A percentile compares a stretch with the other conserved stretches of the same genome.
These are phyloP conservation scores for Temnothorax nylanderi DNA, from an alignment of 1,140 invertebrate species.

Conservation along the genomic window DNA sequence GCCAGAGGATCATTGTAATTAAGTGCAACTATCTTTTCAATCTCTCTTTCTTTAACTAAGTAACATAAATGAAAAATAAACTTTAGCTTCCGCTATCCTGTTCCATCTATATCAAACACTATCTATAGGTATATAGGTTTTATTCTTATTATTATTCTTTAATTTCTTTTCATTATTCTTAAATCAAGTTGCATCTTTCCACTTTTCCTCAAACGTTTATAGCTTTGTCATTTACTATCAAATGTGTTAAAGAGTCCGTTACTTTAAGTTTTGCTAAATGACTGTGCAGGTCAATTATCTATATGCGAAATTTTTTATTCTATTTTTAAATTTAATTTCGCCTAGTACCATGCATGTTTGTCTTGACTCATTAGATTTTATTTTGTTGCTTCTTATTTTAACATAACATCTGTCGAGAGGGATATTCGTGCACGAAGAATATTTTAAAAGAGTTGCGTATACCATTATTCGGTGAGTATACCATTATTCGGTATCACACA, in stretches of 20 bases:
- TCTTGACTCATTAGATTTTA: background rate
- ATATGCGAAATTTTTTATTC: no score
- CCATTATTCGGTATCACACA: constrained; percentile 13
- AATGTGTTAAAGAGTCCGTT: background rate
- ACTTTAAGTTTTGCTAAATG: no score
- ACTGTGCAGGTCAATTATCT: no score
- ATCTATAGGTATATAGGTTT: no score
- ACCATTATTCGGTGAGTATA: background rate
- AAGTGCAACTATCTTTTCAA: no score
- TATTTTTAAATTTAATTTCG: background rate
- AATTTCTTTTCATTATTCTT: background rate
- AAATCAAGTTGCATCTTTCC: background rate
- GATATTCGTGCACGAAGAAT: background rate
- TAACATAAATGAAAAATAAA: no score
- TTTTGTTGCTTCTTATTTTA: background rate
- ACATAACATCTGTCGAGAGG: background rate
- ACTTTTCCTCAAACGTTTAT: background rate
- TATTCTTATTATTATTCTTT: background rate
- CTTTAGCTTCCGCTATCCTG: no score
- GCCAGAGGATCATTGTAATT: no score
- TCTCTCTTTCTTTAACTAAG: no score
- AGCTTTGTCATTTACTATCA: background rate
- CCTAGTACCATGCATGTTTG: background rate
- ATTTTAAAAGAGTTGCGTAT: background rate
- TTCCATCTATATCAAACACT: no score